Evolutionary conservation across 2,888 invertebrate genomes (phyloP).

Genomic region (Liposcelis brunnea): DNA sequence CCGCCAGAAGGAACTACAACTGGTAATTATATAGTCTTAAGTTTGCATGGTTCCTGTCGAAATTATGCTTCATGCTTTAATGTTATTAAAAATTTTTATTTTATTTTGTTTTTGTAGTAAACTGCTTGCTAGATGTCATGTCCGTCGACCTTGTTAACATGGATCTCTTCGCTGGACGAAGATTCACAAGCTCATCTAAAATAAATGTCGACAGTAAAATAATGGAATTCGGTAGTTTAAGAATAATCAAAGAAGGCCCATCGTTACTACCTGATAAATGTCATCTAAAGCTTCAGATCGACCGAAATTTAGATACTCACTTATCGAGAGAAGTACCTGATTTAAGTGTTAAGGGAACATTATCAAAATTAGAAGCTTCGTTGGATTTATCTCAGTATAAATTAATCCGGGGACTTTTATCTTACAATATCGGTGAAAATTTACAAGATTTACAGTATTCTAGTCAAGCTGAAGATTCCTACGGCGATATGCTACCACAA

Average conservation of each 20-base stretch:
- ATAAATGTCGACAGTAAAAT: conserved; percentile 16
- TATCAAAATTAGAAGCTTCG: conserved; percentile 68
- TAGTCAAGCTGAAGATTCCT: background rate
- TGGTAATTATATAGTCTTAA: background rate
- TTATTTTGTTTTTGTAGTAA: conserved; percentile 16
- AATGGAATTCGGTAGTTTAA: conserved; percentile 31
- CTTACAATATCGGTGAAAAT: conserved; percentile 78
- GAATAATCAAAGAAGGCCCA: conserved; percentile 37
- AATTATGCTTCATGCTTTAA: background rate
- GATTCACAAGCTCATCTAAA: conserved; percentile 19
- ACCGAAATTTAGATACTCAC: conserved; percentile 57
- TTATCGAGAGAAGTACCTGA: conserved; percentile 46
- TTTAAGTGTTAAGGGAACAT: conserved; percentile 64
- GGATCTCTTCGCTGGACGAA: conserved; percentile 51
- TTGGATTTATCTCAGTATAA: conserved; percentile 74
- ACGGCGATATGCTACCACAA: background rate
- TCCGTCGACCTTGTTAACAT: conserved; percentile 54
- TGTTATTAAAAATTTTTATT: conserved; percentile 10
- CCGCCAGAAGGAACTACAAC: conserved; percentile 19
- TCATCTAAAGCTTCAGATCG: conserved; percentile 59
- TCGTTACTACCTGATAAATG: conserved; percentile 69
- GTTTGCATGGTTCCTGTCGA: background rate
- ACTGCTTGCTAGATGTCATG: conserved; percentile 56
- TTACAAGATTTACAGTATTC: conserved; percentile 38
- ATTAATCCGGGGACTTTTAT: conserved; percentile 68